phyloP scores from a whole-genome alignment of 2,888 invertebrate species.

The Sarcophaga carnaria region DNA sequence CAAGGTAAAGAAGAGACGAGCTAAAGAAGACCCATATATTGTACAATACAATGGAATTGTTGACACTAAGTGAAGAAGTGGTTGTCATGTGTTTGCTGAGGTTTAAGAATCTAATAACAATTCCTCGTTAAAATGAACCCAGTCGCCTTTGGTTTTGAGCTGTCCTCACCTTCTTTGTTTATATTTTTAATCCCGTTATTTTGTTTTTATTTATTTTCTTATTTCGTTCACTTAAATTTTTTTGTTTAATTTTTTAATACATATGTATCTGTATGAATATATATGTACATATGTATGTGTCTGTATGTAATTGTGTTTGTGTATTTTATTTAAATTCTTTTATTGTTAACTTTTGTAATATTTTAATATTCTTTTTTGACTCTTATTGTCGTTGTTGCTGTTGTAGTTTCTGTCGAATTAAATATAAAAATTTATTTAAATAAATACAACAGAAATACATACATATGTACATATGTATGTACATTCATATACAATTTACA shows the following conservation, averaged over 20 bases:
- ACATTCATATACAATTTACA: background rate
- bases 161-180: background rate
- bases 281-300: too few species aligned
- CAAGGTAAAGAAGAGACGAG: too few species aligned
- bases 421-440: background rate
- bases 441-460: too few species aligned
- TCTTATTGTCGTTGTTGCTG: background rate
- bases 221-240: constrained; percentile 5
- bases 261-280: too few species aligned
- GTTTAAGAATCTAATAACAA: too few species aligned
- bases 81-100: background rate
- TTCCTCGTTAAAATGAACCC: too few species aligned
- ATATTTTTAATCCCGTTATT: constrained; percentile 13
- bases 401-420: background rate
- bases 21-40: too few species aligned
- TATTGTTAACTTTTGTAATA: constrained; percentile 50
- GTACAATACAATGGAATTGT: too few species aligned
- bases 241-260: background rate
- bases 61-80: background rate
- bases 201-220: constrained; percentile 1
- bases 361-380: constrained; percentile 42
- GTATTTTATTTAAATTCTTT: constrained; percentile 48
- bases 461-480: background rate
- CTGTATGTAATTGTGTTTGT: background rate
- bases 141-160: background rate